Evolutionary conservation across 2,888 invertebrate genomes (phyloP), one percentile per base, ranked within the genome.

Genomic region (Clitarchus hookeri): DNA sequence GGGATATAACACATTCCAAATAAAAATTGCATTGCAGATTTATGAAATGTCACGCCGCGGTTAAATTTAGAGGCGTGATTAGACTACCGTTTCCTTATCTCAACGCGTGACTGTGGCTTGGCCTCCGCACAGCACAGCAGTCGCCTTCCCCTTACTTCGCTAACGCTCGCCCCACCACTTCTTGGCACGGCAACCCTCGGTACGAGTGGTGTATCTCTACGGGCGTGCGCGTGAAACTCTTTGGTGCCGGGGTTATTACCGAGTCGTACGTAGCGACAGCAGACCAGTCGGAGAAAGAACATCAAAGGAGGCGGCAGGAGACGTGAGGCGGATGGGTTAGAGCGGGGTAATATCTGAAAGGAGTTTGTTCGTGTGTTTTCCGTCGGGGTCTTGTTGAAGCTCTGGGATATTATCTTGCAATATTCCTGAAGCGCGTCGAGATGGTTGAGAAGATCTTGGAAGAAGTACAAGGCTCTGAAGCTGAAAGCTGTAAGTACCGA

Each of bases 361-460:
- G 65, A 19, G 65, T 54, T 48, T 65, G 27, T 48, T 86, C 36
- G 48, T 44, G 84, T 84, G 80, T 36, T 12, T 16, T 23, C 65
- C 8, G 16, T 53, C 19, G 53, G 65, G 16, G 65, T 65, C 65
- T 65, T 65, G 65, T 65, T 8, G n/a, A n/a, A 16, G 65, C 65
- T 65, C 23, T 23, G n/a, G 65, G 65, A 65, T 65, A 65, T 65
- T 65, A n/a, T 9, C 16, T 65, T n/a, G 19, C n/a, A 65, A 65
- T 26, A 13, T 85, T 54, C 23, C 54, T 77, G 54, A 54, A 78
- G n/a, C 44, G 48, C n/a, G 19, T n/a, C 19, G 92, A 90, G 89
- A 94, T 95, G 95, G 95, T 95, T 89, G 95, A 95, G 91, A 93
- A 94, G 90, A 95, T 95, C 90, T 91, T 94, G 89, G 95, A 95